These are phyloP conservation scores for Halcyon badia DNA, from an alignment of 2,797 vertebrate genomes.

Conservation along the genomic window DNA sequence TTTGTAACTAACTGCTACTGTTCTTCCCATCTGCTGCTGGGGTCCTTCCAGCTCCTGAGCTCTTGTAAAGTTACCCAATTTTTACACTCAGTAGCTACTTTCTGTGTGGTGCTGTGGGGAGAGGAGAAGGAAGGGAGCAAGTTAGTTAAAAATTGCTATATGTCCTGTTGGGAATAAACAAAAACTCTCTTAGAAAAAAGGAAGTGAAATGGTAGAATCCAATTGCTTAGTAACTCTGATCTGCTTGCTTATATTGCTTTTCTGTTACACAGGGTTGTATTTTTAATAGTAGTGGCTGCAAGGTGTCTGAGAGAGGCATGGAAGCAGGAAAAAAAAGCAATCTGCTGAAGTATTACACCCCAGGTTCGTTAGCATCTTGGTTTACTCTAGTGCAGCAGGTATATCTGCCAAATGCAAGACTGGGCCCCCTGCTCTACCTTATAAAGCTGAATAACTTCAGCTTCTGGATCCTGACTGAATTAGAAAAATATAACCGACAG, in stretches of 20 bases:
- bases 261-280: not conserved
- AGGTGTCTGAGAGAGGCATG: slow-evolving; percentile 53
- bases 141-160: not conserved
- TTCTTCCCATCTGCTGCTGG: not conserved
- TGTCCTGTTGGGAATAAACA: not conserved
- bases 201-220: not conserved
- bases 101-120: not conserved
- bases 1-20: not conserved
- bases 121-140: not conserved
- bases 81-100: not conserved
- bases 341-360: slow-evolving; percentile 39
- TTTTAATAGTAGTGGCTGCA: slow-evolving; percentile 31
- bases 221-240: slow-evolving; percentile 28
- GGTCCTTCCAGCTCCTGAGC: not conserved
- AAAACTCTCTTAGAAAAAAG: not conserved
- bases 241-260: slow-evolving; percentile 52
- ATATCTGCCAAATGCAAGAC: slow-evolving; percentile 51
- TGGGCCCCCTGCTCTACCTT: slow-evolving; percentile 17
- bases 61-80: not conserved
- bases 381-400: slow-evolving; percentile 39
- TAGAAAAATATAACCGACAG: not conserved
- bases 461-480: slow-evolving; percentile 6
- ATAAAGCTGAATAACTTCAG: slow-evolving; percentile 7
- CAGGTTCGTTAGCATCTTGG: slow-evolving; percentile 2
- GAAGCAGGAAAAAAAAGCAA: not conserved